Percentiles rank a stretch among this genome's conserved stretches.
These are phyloP conservation scores for Theonella swinhoei DNA, from an alignment of 37 sponge, comb jelly and placozoan genomes.

Conservation along the genomic window DNA sequence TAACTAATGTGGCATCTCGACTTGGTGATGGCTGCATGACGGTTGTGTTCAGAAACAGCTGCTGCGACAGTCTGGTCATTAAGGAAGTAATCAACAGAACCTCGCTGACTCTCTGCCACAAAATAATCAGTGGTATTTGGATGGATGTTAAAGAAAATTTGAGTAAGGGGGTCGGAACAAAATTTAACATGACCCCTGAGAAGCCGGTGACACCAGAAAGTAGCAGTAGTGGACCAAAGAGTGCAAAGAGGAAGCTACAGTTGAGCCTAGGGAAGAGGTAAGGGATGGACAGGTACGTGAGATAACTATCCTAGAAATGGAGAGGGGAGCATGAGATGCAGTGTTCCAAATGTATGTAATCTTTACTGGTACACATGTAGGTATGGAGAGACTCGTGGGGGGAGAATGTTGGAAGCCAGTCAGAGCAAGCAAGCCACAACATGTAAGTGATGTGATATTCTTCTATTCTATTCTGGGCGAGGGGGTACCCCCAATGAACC, in stretches of 20 bases:
- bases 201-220: neutral
- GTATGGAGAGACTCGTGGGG: neutral
- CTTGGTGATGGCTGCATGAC: conserved; percentile 27
- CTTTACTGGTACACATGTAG: too few relatives aligned
- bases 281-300: too few relatives aligned
- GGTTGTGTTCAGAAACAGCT: neutral
- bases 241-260: neutral
- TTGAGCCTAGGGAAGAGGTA: neutral
- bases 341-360: too few relatives aligned
- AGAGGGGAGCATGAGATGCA: too few relatives aligned
- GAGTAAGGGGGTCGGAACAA: neutral
- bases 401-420: neutral
- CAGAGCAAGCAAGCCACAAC: neutral
- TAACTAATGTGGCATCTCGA: conserved; percentile 1
- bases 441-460: too few relatives aligned
- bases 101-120: neutral
- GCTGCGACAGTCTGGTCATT: conserved; percentile 2
- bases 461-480: too few relatives aligned
- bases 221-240: too few relatives aligned
- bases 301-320: too few relatives aligned
- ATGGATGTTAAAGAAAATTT: neutral
- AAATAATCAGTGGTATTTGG: neutral
- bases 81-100: neutral
- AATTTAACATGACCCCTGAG: too few relatives aligned
- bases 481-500: too few relatives aligned